Conservation (phyloP, 1,140 invertebrate genomes). For the Sesamia nonagrioides region DNA sequence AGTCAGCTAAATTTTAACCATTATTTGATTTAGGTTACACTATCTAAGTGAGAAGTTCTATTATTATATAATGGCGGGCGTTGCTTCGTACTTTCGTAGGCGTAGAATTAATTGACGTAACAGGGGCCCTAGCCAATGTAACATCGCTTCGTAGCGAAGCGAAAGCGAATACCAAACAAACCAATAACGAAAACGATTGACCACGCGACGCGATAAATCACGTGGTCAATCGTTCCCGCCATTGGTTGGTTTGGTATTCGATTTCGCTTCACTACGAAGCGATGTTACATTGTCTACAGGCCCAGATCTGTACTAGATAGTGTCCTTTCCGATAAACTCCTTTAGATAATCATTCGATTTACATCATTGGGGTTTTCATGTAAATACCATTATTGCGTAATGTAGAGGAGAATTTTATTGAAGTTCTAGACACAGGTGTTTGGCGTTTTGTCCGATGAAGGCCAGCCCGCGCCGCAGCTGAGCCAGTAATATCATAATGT, state of each 20-base stretch:
- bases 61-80: not conserved
- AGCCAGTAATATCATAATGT: too few relatives aligned
- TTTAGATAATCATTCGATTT: not conserved
- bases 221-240: too few relatives aligned
- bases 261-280: too few relatives aligned
- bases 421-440: not conserved
- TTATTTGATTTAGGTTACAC: not conserved
- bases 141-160: too few relatives aligned
- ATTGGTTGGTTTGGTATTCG: too few relatives aligned
- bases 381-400: not conserved
- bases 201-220: too few relatives aligned
- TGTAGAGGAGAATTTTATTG: not conserved
- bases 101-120: not conserved
- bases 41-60: conserved; percentile 12
- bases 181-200: too few relatives aligned
- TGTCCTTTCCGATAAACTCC: not conserved
- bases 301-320: not conserved
- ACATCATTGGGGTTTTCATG: not conserved
- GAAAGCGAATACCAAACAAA: too few relatives aligned
- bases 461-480: too few relatives aligned
- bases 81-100: not conserved
- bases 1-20: conserved; percentile 2
- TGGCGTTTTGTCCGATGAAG: too few relatives aligned
- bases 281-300: too few relatives aligned
- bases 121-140: too few relatives aligned